Conservation (phyloP, 2,113 vertebrate genomes). For the Gallinago undulata region DNA sequence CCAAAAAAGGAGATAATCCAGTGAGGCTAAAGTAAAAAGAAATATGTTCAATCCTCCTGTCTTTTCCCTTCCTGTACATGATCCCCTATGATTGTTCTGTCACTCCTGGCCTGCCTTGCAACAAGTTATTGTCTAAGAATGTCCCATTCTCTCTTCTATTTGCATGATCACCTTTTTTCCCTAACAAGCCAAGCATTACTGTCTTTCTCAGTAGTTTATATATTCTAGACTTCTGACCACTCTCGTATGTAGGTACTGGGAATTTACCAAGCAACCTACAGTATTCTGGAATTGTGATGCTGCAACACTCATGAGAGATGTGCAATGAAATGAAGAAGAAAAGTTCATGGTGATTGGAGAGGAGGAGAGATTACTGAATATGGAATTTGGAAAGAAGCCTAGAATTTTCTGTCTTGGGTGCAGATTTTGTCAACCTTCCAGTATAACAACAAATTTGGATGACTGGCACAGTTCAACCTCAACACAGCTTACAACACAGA, state of each 20-base stretch:
- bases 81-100: not conserved
- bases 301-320: not conserved
- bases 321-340: not conserved
- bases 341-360: not conserved
- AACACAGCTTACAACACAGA: not conserved
- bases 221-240: not conserved
- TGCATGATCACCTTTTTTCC: not conserved
- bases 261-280: not conserved
- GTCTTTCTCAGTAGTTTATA: not conserved
- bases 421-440: not conserved
- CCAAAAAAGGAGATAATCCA: conserved; percentile 94
- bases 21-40: conserved; percentile 80
- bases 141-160: not conserved
- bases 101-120: not conserved
- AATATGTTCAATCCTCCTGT: not conserved
- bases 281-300: not conserved
- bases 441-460: not conserved
- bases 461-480: not conserved
- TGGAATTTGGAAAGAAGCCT: not conserved
- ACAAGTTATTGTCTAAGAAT: not conserved
- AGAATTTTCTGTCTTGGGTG: not conserved
- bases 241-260: not conserved
- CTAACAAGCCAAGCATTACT: not conserved
- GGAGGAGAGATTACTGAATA: not conserved
- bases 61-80: not conserved